phyloP scores from a whole-genome alignment of 64 coral and sea anemone species.

The Cladopsammia gracilis region DNA sequence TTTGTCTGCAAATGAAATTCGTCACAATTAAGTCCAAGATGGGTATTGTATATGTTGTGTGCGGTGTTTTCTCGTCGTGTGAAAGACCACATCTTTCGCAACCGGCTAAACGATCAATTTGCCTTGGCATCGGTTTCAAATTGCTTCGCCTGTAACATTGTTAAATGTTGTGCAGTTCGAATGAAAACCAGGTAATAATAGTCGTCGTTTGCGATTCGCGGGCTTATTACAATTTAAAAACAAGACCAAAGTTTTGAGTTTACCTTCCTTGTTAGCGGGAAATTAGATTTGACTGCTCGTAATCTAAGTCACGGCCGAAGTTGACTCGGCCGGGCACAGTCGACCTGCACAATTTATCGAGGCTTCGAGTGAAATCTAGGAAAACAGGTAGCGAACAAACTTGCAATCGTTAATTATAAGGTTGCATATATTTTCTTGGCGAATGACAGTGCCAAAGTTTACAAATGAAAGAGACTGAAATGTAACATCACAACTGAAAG shows the following conservation, averaged over 20 bases:
- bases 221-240: background rate
- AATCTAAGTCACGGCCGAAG: background rate
- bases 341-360: background rate
- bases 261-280: background rate
- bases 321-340: background rate
- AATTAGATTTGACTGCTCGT: slow-evolving; percentile 23
- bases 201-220: background rate
- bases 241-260: background rate
- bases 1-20: slow-evolving; percentile 38
- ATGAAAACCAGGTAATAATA: background rate
- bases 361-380: no score
- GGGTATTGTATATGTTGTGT: slow-evolving; percentile 25
- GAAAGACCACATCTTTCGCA: slow-evolving; percentile 11
- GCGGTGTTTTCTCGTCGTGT: background rate
- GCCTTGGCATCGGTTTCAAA: no score
- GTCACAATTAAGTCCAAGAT: slow-evolving; percentile 21
- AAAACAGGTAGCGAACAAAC: no score
- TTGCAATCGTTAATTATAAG: no score
- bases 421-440: no score
- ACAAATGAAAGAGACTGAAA: no score
- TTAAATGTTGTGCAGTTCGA: background rate
- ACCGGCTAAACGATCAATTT: background rate
- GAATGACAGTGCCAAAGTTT: no score
- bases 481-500: no score
- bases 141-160: background rate